Conservation (phyloP, 1,140 invertebrate genomes). For the Procambarus clarkii region DNA sequence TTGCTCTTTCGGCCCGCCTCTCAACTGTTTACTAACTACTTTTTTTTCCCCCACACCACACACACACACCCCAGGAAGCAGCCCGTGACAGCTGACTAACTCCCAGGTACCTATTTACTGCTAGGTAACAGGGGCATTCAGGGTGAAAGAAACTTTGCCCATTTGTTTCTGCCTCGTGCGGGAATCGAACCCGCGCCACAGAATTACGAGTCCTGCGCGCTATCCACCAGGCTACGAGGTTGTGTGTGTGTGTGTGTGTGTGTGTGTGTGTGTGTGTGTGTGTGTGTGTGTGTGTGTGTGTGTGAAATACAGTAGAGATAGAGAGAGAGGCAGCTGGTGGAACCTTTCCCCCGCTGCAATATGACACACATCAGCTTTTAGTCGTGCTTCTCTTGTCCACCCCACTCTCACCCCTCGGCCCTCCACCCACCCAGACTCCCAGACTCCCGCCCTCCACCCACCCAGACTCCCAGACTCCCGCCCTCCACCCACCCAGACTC, state of each 20-base stretch:
- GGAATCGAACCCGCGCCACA: too few species aligned
- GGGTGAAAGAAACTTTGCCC: too few species aligned
- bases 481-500: neutral
- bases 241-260: slow-evolving; percentile 21
- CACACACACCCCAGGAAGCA: too few species aligned
- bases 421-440: neutral
- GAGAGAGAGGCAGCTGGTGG: neutral
- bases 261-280: slow-evolving; percentile 13
- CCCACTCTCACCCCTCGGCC: neutral
- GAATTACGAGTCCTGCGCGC: too few species aligned
- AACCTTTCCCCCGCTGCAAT: neutral
- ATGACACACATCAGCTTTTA: slow-evolving; percentile 40
- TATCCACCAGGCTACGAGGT: too few species aligned
- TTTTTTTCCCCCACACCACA: too few species aligned
- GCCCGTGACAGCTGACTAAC: too few species aligned
- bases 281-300: slow-evolving; percentile 7
- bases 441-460: neutral
- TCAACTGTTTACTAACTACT: too few species aligned
- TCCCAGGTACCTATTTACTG: too few species aligned
- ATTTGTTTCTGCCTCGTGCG: too few species aligned
- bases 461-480: neutral
- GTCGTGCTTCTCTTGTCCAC: neutral
- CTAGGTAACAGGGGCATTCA: too few species aligned
- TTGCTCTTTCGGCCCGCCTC: too few species aligned
- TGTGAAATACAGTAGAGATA: neutral